Percentiles rank a stretch among this genome's conserved stretches.
Evolutionary conservation across 2,113 vertebrate species (phyloP).

Genomic region (Salminus brasiliensis): DNA sequence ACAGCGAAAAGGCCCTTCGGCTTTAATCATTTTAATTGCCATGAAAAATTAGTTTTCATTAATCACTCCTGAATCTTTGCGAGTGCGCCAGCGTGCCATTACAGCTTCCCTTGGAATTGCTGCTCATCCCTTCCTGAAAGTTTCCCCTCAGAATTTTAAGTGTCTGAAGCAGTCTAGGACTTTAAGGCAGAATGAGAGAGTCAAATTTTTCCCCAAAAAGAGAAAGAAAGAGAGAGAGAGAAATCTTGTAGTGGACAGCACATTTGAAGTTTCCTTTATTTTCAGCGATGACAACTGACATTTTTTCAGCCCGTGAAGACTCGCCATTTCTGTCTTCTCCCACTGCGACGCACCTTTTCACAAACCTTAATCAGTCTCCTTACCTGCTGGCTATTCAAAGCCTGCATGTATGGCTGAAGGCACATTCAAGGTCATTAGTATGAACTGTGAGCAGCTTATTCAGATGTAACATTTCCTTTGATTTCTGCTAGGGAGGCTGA

Average conservation of each 20-base stretch:
- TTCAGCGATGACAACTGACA: constrained; percentile 16
- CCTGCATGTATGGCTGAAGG: constrained; percentile 17
- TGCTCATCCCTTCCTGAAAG: constrained; percentile 43
- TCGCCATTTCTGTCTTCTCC: background rate
- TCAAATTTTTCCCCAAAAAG: background rate
- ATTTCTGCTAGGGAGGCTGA: constrained; percentile 37
- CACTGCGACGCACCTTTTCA: background rate
- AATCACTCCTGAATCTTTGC: constrained; percentile 73
- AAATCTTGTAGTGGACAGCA: background rate
- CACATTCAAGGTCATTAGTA: constrained; percentile 33
- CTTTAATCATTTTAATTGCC: constrained; percentile 79
- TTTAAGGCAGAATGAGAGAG: constrained; percentile 14
- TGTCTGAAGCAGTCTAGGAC: constrained; percentile 5
- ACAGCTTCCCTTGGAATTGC: constrained; percentile 51
- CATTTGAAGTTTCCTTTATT: constrained; percentile 16
- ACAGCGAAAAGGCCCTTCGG: constrained; percentile 70
- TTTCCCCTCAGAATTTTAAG: constrained; percentile 38
- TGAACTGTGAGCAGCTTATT: constrained; percentile 50
- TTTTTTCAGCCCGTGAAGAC: constrained; percentile 11
- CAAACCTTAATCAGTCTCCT: constrained; percentile 9
- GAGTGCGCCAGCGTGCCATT: constrained; percentile 43
- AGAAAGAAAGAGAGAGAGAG: background rate
- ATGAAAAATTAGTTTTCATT: constrained; percentile 75
- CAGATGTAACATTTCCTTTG: constrained; percentile 47
- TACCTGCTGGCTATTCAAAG: constrained; percentile 18